These are phyloP conservation scores for Psittacula cyanocephala DNA, from an alignment of 2,113 vertebrate species.

Conservation along the genomic window DNA sequence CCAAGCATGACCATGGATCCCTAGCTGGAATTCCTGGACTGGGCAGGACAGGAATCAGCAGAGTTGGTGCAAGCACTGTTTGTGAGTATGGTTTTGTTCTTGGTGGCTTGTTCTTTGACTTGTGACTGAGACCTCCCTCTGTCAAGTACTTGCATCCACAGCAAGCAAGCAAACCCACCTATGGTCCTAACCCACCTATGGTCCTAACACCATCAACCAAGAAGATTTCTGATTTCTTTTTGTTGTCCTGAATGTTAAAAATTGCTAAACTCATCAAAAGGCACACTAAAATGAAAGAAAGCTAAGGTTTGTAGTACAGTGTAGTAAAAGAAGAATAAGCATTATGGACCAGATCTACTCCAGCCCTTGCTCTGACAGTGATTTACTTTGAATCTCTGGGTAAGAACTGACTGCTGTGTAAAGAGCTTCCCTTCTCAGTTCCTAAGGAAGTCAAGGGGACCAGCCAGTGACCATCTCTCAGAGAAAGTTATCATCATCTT, in stretches of 20 bases:
- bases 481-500: not conserved
- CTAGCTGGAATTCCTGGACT: not conserved
- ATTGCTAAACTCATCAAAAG: not conserved
- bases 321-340: not conserved
- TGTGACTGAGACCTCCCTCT: not conserved
- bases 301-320: not conserved
- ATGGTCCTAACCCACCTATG: not conserved
- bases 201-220: rapidly evolving
- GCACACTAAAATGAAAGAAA: not conserved
- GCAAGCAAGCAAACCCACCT: not conserved
- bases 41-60: not conserved
- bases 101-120: not conserved
- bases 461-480: not conserved
- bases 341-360: not conserved
- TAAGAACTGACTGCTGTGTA: not conserved
- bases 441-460: not conserved
- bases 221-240: not conserved
- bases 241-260: not conserved
- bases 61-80: not conserved
- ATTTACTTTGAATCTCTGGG: not conserved
- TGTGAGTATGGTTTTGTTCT: not conserved
- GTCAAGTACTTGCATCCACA: not conserved
- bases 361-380: not conserved
- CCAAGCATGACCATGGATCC: not conserved
- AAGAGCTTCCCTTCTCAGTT: not conserved